phyloP scores from a whole-genome alignment of 2,888 invertebrate species.

The Eledona agricola region DNA sequence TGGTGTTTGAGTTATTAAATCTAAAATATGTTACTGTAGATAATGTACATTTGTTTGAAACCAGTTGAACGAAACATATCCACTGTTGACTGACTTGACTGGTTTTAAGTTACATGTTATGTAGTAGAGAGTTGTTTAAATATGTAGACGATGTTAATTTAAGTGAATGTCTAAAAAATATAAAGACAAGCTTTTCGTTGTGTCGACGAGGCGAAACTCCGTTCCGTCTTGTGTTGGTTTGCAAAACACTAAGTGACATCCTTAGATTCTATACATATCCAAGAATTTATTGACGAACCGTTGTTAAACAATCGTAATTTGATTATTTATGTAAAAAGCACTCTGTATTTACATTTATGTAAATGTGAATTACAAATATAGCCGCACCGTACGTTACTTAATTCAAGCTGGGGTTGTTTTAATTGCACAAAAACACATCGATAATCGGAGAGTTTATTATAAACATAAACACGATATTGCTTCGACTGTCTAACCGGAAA shows the following conservation, averaged over 20 bases:
- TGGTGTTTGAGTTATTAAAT: too few species aligned
- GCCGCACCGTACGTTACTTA: slow-evolving; percentile 37
- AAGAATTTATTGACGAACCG: slow-evolving; percentile 43
- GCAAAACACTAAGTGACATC: slow-evolving; percentile 51
- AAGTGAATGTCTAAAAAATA: slow-evolving; percentile 21
- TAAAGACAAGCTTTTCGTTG: slow-evolving; percentile 16
- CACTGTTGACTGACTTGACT: too few species aligned
- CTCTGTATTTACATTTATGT: slow-evolving; percentile 36
- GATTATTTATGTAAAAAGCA: slow-evolving; percentile 40
- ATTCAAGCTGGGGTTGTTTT: slow-evolving; percentile 20
- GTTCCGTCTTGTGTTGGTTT: slow-evolving; percentile 26
- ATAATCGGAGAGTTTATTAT: slow-evolving; percentile 18
- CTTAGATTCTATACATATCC: slow-evolving; percentile 61
- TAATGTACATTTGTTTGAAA: slow-evolving; percentile 16
- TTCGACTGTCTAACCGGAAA: slow-evolving; percentile 13
- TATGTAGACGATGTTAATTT: slow-evolving; percentile 13
- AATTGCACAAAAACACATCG: slow-evolving; percentile 18
- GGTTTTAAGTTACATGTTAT: too few species aligned
- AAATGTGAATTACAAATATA: slow-evolving; percentile 36
- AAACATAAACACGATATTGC: slow-evolving; percentile 28
- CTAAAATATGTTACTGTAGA: slow-evolving; percentile 18
- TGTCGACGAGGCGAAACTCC: slow-evolving; percentile 21
- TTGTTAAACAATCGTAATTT: slow-evolving; percentile 40
- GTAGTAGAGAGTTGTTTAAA: background rate
- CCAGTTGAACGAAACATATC: too few species aligned